These are phyloP conservation scores for Mesorhabditis spiculigera DNA, from an alignment of 2,888 invertebrate genomes.

Conservation along the genomic window DNA sequence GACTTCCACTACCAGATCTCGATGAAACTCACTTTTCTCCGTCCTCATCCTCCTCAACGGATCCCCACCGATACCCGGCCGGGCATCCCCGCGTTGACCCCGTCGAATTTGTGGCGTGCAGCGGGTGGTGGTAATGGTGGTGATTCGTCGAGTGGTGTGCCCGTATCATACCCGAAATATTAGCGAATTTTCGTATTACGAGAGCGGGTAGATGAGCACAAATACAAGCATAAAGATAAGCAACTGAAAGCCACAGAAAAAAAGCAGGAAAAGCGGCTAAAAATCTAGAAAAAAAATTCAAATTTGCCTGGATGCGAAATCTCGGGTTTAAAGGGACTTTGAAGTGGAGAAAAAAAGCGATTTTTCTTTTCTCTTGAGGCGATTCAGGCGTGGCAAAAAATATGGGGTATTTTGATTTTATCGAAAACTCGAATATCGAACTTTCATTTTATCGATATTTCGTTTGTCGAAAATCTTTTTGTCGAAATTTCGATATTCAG, in stretches of 20 bases:
- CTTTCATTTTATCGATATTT: no score
- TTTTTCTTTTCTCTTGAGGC: no score
- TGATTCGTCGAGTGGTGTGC: constrained; percentile 3
- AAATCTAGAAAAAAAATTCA: background rate
- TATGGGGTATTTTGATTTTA: no score
- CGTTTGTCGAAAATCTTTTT: no score
- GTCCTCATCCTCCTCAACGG: background rate
- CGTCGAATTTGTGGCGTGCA: background rate
- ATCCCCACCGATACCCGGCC: constrained; percentile 1
- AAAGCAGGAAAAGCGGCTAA: background rate
- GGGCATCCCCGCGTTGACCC: background rate
- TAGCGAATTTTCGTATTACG: background rate
- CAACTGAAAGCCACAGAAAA: background rate
- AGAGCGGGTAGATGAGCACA: background rate
- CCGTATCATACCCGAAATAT: background rate
- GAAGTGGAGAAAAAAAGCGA: background rate
- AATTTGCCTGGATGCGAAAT: background rate
- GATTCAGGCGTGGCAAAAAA: no score
- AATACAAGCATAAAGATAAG: background rate
- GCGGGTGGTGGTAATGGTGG: background rate
- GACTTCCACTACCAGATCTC: background rate
- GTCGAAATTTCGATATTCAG: no score
- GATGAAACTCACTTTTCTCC: background rate
- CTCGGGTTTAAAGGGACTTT: background rate
- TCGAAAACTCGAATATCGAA: no score